phyloP scores from a whole-genome alignment of 2,888 invertebrate species.

The Prenolepis imparis region DNA sequence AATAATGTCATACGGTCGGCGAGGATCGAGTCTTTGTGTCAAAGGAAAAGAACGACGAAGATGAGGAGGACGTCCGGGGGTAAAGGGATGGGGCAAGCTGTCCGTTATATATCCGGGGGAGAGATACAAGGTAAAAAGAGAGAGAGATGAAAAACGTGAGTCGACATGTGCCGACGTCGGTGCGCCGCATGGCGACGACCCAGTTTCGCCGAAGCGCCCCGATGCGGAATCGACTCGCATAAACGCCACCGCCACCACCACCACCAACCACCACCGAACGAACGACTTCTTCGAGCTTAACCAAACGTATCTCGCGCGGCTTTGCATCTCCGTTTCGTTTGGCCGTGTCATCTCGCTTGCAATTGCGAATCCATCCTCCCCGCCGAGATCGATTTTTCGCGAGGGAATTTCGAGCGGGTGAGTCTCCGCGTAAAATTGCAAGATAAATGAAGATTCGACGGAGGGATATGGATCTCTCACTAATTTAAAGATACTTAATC shows the following conservation, averaged over 20 bases:
- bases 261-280: background rate
- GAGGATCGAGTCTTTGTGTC: conserved; percentile 42
- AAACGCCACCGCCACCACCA: conserved; percentile 36
- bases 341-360: conserved; percentile 43
- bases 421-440: conserved; percentile 12
- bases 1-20: conserved; percentile 54
- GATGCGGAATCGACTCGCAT: conserved; percentile 63
- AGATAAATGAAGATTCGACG: conserved; percentile 3
- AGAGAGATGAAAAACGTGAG: conserved; percentile 52
- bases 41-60: conserved; percentile 22
- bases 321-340: conserved; percentile 49
- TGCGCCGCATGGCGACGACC: conserved; percentile 60
- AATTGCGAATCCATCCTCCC: background rate
- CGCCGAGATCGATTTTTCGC: conserved; percentile 8
- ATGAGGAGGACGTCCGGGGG: conserved; percentile 4
- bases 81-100: conserved; percentile 26
- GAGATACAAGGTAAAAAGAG: background rate
- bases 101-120: conserved; percentile 9
- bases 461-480: background rate
- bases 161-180: conserved; percentile 60
- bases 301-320: conserved; percentile 53
- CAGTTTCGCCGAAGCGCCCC: conserved; percentile 56
- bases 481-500: background rate
- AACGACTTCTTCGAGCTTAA: conserved; percentile 41
- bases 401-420: background rate